Conservation (phyloP, 2,888 invertebrate genomes). For the Caenorhabditis macrosperma region DNA sequence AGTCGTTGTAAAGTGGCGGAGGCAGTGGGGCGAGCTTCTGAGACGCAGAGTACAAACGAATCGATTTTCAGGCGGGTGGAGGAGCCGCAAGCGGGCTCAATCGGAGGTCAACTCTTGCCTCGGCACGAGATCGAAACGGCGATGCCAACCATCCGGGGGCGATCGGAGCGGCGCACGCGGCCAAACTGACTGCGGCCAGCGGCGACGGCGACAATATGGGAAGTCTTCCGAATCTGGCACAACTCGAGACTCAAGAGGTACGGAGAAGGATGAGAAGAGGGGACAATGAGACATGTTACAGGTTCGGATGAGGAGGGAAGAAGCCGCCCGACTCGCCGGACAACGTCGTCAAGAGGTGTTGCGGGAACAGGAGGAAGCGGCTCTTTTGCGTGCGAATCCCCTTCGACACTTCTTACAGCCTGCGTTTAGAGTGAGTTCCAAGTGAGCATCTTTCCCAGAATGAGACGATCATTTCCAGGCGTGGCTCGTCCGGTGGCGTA, state of each 20-base stretch:
- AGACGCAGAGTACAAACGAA: slow-evolving; percentile 9
- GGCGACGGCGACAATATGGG: slow-evolving; percentile 83
- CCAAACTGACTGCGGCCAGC: slow-evolving; percentile 10
- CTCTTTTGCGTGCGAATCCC: slow-evolving; percentile 94
- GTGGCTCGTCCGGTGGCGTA: slow-evolving; percentile 75
- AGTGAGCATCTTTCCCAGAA: too few relatives aligned
- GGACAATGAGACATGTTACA: not conserved
- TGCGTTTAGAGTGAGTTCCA: slow-evolving; percentile 90
- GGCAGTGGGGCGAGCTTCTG: not conserved
- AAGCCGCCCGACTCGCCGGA: slow-evolving; percentile 93
- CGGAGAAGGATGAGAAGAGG: not conserved
- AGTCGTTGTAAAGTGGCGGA: slow-evolving; percentile 46
- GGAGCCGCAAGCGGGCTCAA: slow-evolving; percentile 60
- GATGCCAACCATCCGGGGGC: slow-evolving; percentile 49
- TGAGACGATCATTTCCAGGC: slow-evolving; percentile 68
- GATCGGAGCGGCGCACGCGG: slow-evolving; percentile 29
- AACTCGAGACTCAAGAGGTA: slow-evolving; percentile 85
- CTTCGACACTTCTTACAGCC: slow-evolving; percentile 96
- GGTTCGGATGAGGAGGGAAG: slow-evolving; percentile 79
- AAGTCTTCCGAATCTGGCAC: slow-evolving; percentile 90
- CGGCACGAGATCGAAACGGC: slow-evolving; percentile 71
- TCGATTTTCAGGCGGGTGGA: slow-evolving; percentile 46
- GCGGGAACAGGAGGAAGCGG: slow-evolving; percentile 91
- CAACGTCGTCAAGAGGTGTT: slow-evolving; percentile 94
- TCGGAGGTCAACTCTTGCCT: slow-evolving; percentile 78